These are phyloP conservation scores for Melieria crassipennis DNA, from an alignment of 2,888 invertebrate species.

Conservation along the genomic window DNA sequence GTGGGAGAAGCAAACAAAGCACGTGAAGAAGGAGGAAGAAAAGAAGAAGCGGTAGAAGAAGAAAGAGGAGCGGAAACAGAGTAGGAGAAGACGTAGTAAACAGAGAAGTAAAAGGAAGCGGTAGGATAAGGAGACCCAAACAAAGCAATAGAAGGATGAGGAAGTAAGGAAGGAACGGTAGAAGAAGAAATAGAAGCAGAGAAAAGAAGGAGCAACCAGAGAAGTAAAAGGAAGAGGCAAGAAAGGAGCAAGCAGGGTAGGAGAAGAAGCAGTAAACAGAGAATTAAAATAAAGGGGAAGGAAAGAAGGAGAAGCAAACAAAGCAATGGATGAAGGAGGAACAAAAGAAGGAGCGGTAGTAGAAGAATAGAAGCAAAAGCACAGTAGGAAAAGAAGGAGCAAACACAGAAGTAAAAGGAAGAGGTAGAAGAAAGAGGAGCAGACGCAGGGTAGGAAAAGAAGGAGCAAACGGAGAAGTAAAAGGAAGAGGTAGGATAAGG, in stretches of 20 bases:
- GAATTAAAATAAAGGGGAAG: too few relatives aligned
- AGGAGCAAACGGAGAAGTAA: neutral
- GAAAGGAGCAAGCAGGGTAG: neutral
- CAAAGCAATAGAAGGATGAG: neutral
- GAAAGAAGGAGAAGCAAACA: too few relatives aligned
- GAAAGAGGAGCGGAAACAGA: neutral
- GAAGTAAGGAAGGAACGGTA: neutral
- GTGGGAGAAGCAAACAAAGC: too few relatives aligned
- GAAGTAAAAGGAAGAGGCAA: neutral
- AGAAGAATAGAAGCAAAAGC: neutral
- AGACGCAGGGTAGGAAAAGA: neutral
- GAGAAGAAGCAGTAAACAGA: too few relatives aligned
- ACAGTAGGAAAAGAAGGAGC: too few relatives aligned
- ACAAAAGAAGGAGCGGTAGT: neutral
- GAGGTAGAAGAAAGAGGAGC: neutral
- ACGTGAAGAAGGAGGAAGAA: too few relatives aligned
- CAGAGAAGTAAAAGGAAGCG: neutral
- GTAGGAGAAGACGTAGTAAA: neutral
- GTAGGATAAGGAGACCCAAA: neutral
- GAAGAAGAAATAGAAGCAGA: neutral
- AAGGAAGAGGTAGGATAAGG: neutral
- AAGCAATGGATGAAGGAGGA: too few relatives aligned
- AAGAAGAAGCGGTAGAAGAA: neutral
- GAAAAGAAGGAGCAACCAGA: neutral
- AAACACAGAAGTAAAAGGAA: too few relatives aligned